Evolutionary conservation across 2,797 vertebrate genomes (phyloP).

Genomic region (Syngnathus acus): DNA sequence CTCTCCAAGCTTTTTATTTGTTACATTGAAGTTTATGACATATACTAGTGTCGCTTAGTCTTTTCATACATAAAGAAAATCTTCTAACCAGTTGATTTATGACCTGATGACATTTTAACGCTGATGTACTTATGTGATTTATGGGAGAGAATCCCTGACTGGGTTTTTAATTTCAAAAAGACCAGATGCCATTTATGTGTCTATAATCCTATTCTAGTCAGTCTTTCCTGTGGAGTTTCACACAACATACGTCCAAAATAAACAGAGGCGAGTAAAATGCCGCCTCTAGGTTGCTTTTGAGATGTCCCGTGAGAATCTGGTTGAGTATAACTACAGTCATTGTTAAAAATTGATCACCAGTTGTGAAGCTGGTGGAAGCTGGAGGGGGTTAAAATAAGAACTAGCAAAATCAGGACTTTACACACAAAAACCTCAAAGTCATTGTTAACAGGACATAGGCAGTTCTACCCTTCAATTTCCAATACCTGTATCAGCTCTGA

Average conservation of each 20-base stretch:
- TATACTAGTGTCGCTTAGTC: neutral
- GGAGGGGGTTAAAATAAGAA: too few relatives aligned
- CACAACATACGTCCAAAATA: slow-evolving; percentile 2
- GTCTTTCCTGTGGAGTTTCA: neutral
- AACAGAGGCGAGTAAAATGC: neutral
- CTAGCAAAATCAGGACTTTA: too few relatives aligned
- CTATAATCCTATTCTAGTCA: neutral
- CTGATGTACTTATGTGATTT: slow-evolving; percentile 1
- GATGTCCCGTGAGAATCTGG: neutral
- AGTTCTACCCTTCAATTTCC: slow-evolving; percentile 48
- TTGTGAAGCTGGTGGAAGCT: neutral
- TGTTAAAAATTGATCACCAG: neutral
- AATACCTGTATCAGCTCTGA: slow-evolving; percentile 35
- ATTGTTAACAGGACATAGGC: neutral
- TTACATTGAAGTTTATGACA: slow-evolving; percentile 2
- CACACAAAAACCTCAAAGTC: neutral
- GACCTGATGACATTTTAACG: slow-evolving; percentile 2
- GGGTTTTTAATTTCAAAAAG: slow-evolving; percentile 7
- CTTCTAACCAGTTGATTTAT: slow-evolving; percentile 3
- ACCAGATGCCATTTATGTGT: slow-evolving; percentile 3
- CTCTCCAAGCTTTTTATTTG: neutral
- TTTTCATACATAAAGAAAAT: neutral
- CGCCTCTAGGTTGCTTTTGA: neutral
- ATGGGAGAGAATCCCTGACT: slow-evolving; percentile 1
- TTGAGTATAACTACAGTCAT: neutral